These are phyloP conservation scores for Mastacembelus armatus DNA, from an alignment of 2,797 vertebrate genomes.

Conservation along the genomic window DNA sequence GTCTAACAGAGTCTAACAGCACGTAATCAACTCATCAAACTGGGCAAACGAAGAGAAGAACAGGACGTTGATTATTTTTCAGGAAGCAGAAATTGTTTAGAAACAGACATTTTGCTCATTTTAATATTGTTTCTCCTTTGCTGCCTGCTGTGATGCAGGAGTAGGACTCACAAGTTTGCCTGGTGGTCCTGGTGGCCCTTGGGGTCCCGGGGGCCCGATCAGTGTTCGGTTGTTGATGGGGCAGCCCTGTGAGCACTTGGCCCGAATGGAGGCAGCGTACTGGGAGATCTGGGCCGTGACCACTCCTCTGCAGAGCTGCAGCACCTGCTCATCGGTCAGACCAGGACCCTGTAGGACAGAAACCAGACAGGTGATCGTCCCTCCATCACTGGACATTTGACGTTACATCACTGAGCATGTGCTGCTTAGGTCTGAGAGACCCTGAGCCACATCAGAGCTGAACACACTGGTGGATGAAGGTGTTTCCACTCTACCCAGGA, in stretches of 20 bases:
- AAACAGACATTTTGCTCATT: no score
- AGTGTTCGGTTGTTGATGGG: constrained; percentile 83
- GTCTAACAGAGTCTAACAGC: neutral
- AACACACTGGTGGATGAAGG: no score
- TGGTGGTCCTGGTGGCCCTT: constrained; percentile 62
- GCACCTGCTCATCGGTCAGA: constrained; percentile 84
- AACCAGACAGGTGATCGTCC: neutral
- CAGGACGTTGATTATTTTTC: no score
- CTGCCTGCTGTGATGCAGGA: no score
- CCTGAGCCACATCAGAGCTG: no score
- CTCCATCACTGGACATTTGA: neutral
- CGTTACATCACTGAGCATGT: no score
- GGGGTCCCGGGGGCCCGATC: constrained; percentile 79
- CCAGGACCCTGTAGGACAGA: constrained; percentile 81
- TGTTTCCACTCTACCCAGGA: no score
- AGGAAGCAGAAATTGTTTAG: no score
- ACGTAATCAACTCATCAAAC: no score
- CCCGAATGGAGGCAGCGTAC: constrained; percentile 81
- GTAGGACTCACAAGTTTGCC: constrained; percentile 78
- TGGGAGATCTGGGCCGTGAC: constrained; percentile 83
- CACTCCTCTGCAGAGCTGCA: constrained; percentile 85
- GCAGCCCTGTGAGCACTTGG: constrained; percentile 83
- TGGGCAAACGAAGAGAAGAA: no score
- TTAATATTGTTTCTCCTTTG: no score
- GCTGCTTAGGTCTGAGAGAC: no score